Evolutionary conservation across 30 jellyfish, hydroid and myxozoan genomes (phyloP), one percentile per base, ranked within the genome.

Genomic region (Turritopsis rubra): DNA sequence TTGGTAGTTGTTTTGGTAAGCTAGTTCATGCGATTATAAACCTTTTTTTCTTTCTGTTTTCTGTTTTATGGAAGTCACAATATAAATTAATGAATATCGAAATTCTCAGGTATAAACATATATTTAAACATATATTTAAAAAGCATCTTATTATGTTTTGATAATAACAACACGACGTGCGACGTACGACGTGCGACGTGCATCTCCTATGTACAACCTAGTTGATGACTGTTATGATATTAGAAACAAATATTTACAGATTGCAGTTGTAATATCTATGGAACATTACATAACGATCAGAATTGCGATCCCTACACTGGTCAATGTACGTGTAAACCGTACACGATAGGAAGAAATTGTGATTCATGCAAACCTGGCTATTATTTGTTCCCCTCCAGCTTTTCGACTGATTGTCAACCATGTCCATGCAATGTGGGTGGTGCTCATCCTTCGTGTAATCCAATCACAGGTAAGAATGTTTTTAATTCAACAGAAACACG

Each of bases 341-440:
- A 79, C 83, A 80, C 75, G 1, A 81, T 72, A 75, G 89, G 96
- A 0, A 79, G 88, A 52, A 65, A 76, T 21, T 91, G 98, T 76
- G 68, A 82, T 20, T 72, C 86, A 53, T 91, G 98, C 80, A 91
- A 87, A 77, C 92, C 85, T 65, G 87, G 92, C 1, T 91, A 88
- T 79, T 81, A 91, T 75, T 28, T 65, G 16, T 91, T 91, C 54
- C 98, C 98, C 29, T 87, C 95, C 24, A 71, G 87, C 26, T 23
- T 41, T 1, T 18, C 85, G 4, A 66, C 81, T 18, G 98, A 91
- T 80, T 91, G 98, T 73, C 65, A 28, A 29, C 88, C 90, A 7
- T 91, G 98, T 53, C 91, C 85, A 41, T 91, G 98, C 81, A 88
- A 91, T 65, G 65, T 73, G 16, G 98, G 95, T 54, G 98, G 98